phyloP scores from a whole-genome alignment of 2,888 invertebrate genomes.

The Lasioglossum malachurum region DNA sequence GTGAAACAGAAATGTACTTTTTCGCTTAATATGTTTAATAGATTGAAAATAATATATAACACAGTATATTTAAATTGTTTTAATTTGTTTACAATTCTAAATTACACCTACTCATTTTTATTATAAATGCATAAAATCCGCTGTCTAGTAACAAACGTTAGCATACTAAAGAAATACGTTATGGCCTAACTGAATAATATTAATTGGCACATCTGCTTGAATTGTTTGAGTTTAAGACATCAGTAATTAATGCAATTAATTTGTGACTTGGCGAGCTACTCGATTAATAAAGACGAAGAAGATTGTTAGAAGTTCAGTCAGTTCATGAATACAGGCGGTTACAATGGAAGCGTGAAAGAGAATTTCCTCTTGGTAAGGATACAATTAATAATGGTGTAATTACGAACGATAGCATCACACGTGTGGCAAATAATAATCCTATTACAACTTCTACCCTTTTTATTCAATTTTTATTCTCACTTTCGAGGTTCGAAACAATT shows the following conservation, averaged over 20 bases:
- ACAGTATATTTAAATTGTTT: no score
- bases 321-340: background rate
- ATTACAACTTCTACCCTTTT: background rate
- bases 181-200: background rate
- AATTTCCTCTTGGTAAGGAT: background rate
- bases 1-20: no score
- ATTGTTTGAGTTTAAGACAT: conserved; percentile 8
- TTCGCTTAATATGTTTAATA: no score
- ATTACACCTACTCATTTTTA: no score
- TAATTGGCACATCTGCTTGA: background rate
- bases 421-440: background rate
- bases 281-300: conserved; percentile 1
- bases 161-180: background rate
- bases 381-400: background rate
- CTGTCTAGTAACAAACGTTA: background rate
- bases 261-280: background rate
- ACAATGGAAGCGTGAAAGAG: background rate
- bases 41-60: no score
- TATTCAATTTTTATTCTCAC: background rate
- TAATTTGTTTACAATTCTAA: no score
- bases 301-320: background rate
- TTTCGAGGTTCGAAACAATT: background rate
- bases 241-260: conserved; percentile 1
- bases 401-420: background rate
- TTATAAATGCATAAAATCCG: no score